Base-by-base conservation (phyloP, 2,797 vertebrate species). In the Pseudochromis fuscus region DNA sequence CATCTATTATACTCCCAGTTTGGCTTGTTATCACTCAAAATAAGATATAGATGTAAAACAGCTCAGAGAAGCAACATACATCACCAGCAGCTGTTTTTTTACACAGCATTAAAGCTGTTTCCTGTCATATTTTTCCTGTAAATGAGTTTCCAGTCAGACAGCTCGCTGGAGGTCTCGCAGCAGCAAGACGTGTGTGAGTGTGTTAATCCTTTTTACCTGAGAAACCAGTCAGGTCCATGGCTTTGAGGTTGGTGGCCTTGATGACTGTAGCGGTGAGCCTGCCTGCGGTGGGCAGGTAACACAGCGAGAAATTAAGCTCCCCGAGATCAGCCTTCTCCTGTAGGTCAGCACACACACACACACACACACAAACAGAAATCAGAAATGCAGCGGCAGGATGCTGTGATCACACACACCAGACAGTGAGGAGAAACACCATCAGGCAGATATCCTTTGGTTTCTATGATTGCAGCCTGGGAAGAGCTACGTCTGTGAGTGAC, bases 291-390 rank as follows among this genome's bases (percentile, higher is more conserved):
- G 96, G 96, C 87, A 98, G 94, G 94, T 97, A 98, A 91, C 96
- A 98, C 89, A 98, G 93, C 38, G 96, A 98, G 93, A 97, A 98
- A 80, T 97, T 98, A 88, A 98, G 92, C 94, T 98, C 96, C 59
- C 96, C 96, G 27, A 98, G 94, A 79, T 98, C 96, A n/a, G 96
- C 96, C 88, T 97, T 97, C 87, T 98, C 96, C 96, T 98, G 93
- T 62, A 71, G 78, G 72, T 85, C 72, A 79, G 24, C 45, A 49
- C 23, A 49, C 7, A 49, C 37, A 38, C 37, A 38, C 37, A 38
- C 30, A 62, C 24, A 67, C 46, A 72, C 33, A 49, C 46, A 67
- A n/a, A 65, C 18, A 76, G 33, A 38, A 45, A 72, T 83, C 21
- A 88, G 73, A 64, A 63, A 67, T 13, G 11, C 28, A 68, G 45